Base-by-base conservation (phyloP, 2,888 invertebrate genomes). In the Lasioglossum vierecki region DNA sequence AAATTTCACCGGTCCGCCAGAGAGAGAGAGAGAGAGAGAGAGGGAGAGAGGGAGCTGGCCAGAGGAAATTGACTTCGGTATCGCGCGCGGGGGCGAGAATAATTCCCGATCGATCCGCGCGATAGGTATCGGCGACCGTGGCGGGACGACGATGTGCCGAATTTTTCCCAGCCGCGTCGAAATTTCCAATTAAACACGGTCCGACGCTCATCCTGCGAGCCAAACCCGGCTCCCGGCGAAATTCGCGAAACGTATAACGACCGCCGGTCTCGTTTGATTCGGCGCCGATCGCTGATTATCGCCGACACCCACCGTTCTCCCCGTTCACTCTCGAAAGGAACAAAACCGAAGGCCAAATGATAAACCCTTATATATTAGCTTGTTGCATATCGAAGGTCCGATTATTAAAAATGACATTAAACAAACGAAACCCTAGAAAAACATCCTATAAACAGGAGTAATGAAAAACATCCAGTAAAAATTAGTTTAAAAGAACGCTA, bases 111-210 rank as follows among this genome's bases (percentile, higher is more conserved):
- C 84, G 83, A 78, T 83, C 44, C 26, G 63, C 44, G n/a, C 44
- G 66, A 73, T 49, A 49, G 46, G 30, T 53, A 66, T 66, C 66
- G 66, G 18, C 63, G 35, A 35, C 30, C 73, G 35, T 30, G 49
- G n/a, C 73, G 49, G 41, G n/a, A 11, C 66, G 41, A 74, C 46
- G 49, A 53, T 53, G 72, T 35, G 72, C 78, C 75, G 68, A 85
- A 84, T 85, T 85, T 80, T 85, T 84, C 30, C 53, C 68, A 15
- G 35, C 74, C 63, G 35, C 66, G 71, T 57, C 35, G 68, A 66
- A 78, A 85, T 80, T 84, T 85, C 81, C 85, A 84, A 85, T 86
- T 86, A 86, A 86, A 81, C 85, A 70, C 80, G 68, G 39, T 46
- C 77, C 73, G 68, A 83, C 68, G 76, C 13, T 73, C 35, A 18